Conservation (phyloP, 2,888 invertebrate genomes). For the Ochropleura plecta region DNA sequence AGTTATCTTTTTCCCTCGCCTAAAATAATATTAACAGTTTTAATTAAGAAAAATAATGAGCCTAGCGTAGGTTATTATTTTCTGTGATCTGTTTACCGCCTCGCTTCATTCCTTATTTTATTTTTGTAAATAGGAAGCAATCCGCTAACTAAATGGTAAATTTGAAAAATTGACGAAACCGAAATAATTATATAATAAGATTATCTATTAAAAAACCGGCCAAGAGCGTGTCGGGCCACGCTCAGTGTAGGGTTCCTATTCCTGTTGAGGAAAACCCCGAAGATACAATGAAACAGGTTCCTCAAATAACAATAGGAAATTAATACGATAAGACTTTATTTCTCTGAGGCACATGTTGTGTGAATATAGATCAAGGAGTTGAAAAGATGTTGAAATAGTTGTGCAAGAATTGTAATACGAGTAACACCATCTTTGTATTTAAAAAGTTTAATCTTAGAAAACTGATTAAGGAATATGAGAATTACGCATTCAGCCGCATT, state of each 20-base stretch:
- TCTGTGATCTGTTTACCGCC: not conserved
- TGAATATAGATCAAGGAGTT: not conserved
- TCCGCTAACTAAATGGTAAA: not conserved
- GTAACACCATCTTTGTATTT: not conserved
- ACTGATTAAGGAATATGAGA: not conserved
- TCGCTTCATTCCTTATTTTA: not conserved
- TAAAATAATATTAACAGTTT: not conserved
- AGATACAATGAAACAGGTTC: constrained; percentile 12
- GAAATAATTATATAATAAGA: not conserved
- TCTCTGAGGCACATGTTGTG: not conserved
- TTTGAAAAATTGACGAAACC: not conserved
- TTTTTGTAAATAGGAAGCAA: too few relatives aligned
- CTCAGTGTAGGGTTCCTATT: too few relatives aligned
- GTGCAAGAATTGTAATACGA: not conserved
- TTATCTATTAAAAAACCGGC: too few relatives aligned
- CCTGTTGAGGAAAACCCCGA: constrained; percentile 11
- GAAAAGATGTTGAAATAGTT: not conserved
- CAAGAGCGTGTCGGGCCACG: too few relatives aligned
- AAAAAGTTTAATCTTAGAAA: too few relatives aligned
- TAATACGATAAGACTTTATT: not conserved
- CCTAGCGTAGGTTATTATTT: constrained; percentile 17
- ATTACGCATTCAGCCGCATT: not conserved
- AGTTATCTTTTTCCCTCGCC: constrained; percentile 15
- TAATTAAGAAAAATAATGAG: too few relatives aligned
- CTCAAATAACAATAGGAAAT: constrained; percentile 21